Evolutionary conservation across 2,797 vertebrate species (phyloP).

Genomic region (Potorous gilbertii): DNA sequence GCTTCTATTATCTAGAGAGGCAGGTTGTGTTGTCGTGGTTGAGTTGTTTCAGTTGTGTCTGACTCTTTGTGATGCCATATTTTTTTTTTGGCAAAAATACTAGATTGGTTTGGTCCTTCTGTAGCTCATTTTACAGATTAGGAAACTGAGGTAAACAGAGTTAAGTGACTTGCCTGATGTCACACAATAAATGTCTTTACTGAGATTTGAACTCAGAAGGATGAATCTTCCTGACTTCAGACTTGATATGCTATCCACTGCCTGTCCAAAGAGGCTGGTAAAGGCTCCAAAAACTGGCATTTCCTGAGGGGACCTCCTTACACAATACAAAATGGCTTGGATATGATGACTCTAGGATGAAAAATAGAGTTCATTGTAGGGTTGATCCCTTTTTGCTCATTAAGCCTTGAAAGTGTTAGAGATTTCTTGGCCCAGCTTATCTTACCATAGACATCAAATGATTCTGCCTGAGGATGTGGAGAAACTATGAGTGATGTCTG

Average conservation of each 20-base stretch:
- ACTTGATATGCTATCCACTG: no score
- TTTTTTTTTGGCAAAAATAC: no score
- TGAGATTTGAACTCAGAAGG: no score
- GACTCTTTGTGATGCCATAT: no score
- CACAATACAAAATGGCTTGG: neutral
- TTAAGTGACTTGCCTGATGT: no score
- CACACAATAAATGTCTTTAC: no score
- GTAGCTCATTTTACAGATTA: no score
- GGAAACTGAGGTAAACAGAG: no score
- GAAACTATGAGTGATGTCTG: neutral
- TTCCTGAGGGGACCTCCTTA: neutral
- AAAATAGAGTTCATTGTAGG: neutral
- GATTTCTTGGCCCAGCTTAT: neutral
- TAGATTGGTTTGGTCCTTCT: no score
- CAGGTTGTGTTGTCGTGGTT: no score
- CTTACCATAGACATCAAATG: neutral
- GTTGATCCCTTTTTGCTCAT: neutral
- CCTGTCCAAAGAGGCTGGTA: neutral
- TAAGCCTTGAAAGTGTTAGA: neutral
- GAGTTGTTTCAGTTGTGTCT: no score
- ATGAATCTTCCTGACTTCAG: no score
- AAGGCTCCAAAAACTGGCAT: neutral
- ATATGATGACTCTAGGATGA: neutral
- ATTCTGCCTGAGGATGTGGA: neutral
- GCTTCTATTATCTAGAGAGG: neutral